phyloP scores from a whole-genome alignment of 1,140 invertebrate species.

The Pseudomyrmex flavicornis region DNA sequence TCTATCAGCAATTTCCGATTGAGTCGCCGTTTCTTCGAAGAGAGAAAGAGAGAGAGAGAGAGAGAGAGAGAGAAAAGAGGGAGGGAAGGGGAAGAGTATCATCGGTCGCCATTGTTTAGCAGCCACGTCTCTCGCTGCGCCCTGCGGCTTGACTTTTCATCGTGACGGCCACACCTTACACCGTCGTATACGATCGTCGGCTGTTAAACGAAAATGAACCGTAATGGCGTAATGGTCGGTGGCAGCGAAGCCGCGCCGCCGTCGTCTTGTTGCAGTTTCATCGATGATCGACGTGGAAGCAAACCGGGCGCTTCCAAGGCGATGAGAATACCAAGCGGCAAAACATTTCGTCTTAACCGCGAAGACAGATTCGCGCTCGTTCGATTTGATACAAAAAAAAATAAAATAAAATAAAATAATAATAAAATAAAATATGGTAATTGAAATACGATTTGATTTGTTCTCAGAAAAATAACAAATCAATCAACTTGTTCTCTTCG shows the following conservation, averaged over 20 bases:
- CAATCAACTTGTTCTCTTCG: no score
- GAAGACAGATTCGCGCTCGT: background rate
- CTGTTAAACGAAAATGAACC: constrained; percentile 81
- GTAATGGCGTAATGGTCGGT: constrained; percentile 82
- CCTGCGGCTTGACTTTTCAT: constrained; percentile 78
- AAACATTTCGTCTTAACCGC: background rate
- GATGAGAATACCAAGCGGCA: constrained; percentile 9
- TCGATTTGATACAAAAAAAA: constrained; percentile 20
- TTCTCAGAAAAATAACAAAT: no score
- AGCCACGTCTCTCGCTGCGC: constrained; percentile 41
- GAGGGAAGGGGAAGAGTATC: background rate
- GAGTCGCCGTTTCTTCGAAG: constrained; percentile 74
- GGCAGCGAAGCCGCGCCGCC: constrained; percentile 39
- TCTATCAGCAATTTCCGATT: constrained; percentile 84
- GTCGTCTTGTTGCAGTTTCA: constrained; percentile 34
- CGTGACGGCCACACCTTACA: constrained; percentile 81
- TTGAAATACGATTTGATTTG: background rate
- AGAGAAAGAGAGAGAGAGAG: background rate
- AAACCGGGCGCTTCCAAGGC: background rate
- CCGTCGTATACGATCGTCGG: constrained; percentile 67
- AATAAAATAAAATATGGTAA: background rate
- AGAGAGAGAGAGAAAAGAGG: no score
- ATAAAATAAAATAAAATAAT: no score
- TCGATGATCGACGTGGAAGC: constrained; percentile 40
- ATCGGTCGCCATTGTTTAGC: constrained; percentile 82